Conservation (phyloP, 1,140 invertebrate genomes). For the Diploscapter pachys region DNA sequence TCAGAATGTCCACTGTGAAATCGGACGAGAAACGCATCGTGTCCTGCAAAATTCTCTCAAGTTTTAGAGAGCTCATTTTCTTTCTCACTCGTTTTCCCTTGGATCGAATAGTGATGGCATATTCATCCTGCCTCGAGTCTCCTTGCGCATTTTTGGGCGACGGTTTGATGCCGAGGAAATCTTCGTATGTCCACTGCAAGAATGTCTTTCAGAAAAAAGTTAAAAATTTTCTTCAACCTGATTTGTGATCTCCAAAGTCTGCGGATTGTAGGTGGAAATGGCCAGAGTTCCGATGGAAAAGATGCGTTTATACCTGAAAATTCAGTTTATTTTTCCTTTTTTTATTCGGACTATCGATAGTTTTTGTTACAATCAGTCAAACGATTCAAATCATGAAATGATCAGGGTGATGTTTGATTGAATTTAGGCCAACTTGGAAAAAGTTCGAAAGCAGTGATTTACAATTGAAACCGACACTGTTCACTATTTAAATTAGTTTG, state of each 20-base stretch:
- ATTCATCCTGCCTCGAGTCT: slow-evolving; percentile 13
- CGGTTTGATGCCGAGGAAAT: slow-evolving; percentile 63
- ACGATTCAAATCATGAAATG: too few relatives aligned
- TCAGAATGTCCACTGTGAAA: slow-evolving; percentile 82
- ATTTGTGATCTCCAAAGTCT: slow-evolving; percentile 89
- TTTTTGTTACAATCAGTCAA: not conserved
- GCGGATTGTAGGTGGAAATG: slow-evolving; percentile 94
- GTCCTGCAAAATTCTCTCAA: slow-evolving; percentile 71
- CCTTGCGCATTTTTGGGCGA: slow-evolving; percentile 39
- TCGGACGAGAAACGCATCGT: slow-evolving; percentile 97
- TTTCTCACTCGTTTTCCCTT: slow-evolving; percentile 22
- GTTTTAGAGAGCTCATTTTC: not conserved
- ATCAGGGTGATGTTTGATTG: too few relatives aligned
- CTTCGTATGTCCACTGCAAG: slow-evolving; percentile 65
- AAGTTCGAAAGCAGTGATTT: too few relatives aligned
- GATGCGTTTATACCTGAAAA: slow-evolving; percentile 84
- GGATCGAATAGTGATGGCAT: not conserved
- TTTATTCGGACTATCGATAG: not conserved
- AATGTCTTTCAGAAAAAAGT: slow-evolving; percentile 62
- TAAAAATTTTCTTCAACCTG: slow-evolving; percentile 73
- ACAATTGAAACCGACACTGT: too few relatives aligned
- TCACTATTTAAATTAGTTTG: too few relatives aligned
- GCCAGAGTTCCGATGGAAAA: slow-evolving; percentile 91
- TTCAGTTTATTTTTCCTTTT: slow-evolving; percentile 9
- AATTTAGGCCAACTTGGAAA: too few relatives aligned